Evolutionary conservation across 1,140 invertebrate species (phyloP).

Genomic region (Tetramorium simillimum): DNA sequence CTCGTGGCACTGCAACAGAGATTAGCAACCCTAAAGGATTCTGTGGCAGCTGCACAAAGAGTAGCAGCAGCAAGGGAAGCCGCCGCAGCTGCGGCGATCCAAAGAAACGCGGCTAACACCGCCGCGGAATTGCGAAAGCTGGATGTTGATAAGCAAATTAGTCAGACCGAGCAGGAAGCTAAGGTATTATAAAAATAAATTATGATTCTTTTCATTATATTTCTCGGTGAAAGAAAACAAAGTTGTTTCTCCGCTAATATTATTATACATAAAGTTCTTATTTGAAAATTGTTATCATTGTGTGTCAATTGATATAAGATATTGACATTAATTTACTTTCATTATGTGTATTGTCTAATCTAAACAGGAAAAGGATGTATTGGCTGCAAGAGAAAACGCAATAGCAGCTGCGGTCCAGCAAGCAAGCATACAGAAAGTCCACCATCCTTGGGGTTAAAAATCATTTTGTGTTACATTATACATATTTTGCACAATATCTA

Average conservation of each 20-base stretch:
- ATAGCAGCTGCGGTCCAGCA: constrained; percentile 81
- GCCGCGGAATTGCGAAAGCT: constrained; percentile 83
- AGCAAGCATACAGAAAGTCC: constrained; percentile 73
- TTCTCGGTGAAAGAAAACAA: not conserved
- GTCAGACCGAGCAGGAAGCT: constrained; percentile 81
- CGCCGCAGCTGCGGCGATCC: constrained; percentile 83
- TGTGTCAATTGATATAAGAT: constrained; percentile 9
- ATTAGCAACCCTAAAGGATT: constrained; percentile 82
- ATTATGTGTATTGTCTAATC: not conserved
- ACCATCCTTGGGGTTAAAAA: constrained; percentile 78
- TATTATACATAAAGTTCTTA: not conserved
- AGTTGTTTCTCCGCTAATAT: not conserved
- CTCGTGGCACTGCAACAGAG: constrained; percentile 83
- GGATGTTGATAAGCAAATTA: constrained; percentile 84
- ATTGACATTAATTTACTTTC: constrained; percentile 19
- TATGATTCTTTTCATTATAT: not conserved
- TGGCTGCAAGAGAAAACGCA: constrained; percentile 83
- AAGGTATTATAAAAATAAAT: constrained; percentile 72
- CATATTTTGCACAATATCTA: constrained; percentile 1
- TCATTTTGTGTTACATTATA: not conserved
- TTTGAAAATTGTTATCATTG: not conserved
- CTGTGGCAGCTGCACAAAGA: constrained; percentile 83
- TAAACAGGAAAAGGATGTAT: constrained; percentile 78
- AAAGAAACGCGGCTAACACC: constrained; percentile 82
- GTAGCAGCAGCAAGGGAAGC: constrained; percentile 83